Percentiles rank a stretch among this genome's conserved stretches.
Evolutionary conservation across 2,797 vertebrate genomes (phyloP).

Genomic region (Spondyliosoma cantharus): DNA sequence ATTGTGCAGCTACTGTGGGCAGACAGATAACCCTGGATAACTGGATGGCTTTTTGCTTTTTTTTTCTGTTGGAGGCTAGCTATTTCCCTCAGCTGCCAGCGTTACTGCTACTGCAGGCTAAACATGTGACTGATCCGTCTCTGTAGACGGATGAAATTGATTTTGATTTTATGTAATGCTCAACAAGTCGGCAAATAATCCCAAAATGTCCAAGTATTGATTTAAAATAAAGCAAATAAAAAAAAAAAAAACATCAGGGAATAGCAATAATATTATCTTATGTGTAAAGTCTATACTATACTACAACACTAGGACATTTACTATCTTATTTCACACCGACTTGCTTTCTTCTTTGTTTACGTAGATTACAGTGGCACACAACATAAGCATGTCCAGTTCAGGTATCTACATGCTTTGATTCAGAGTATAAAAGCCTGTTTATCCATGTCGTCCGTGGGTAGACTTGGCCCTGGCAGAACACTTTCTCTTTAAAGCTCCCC

Average conservation of each 20-base stretch:
- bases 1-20: slow-evolving; percentile 29
- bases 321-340: background rate
- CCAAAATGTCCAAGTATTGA: slow-evolving; percentile 33
- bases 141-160: slow-evolving; percentile 49
- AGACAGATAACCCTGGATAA: slow-evolving; percentile 48
- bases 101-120: slow-evolving; percentile 49
- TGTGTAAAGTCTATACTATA: background rate
- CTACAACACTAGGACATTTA: background rate
- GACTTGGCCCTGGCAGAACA: slow-evolving; percentile 39
- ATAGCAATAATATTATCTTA: background rate
- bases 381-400: slow-evolving; percentile 8
- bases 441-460: slow-evolving; percentile 48
- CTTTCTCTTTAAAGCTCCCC: slow-evolving; percentile 68
- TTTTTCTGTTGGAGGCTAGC: slow-evolving; percentile 34
- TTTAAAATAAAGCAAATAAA: slow-evolving; percentile 19
- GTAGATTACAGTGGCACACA: slow-evolving; percentile 7
- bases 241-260: background rate
- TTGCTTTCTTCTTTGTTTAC: background rate
- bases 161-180: slow-evolving; percentile 50
- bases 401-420: slow-evolving; percentile 21
- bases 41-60: slow-evolving; percentile 33
- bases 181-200: slow-evolving; percentile 46
- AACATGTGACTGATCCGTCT: slow-evolving; percentile 48
- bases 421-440: slow-evolving; percentile 51
- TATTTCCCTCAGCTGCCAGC: slow-evolving; percentile 38